Percentiles rank a stretch among this genome's conserved stretches.
Evolutionary conservation across 2,888 invertebrate genomes (phyloP).

Genomic region (Tetragnatha montana): DNA sequence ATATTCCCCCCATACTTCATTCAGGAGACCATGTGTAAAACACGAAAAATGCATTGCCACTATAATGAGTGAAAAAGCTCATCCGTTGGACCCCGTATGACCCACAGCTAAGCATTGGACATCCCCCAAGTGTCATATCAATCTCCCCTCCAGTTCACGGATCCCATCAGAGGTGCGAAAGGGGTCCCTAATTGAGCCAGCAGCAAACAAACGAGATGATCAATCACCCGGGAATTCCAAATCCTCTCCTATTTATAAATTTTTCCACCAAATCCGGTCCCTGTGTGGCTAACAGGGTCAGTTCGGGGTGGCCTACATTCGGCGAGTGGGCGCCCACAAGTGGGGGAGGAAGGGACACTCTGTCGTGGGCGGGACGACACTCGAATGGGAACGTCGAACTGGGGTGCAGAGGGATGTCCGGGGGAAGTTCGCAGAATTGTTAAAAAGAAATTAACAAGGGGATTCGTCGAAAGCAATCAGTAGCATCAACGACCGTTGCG

Average conservation of each 20-base stretch:
- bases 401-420: not conserved
- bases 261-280: slow-evolving; percentile 34
- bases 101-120: no score
- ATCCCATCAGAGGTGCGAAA: not conserved
- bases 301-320: slow-evolving; percentile 39
- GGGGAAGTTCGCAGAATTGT: no score
- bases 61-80: no score
- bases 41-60: no score
- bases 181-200: not conserved
- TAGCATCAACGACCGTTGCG: no score
- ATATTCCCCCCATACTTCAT: no score
- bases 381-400: not conserved
- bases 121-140: no score
- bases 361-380: not conserved
- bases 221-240: not conserved
- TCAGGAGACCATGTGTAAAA: no score
- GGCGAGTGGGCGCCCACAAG: not conserved
- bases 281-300: slow-evolving; percentile 40
- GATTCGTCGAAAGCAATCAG: no score
- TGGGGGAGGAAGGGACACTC: not conserved
- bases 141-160: not conserved
- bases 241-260: slow-evolving; percentile 24
- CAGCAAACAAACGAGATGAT: not conserved
- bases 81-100: no score
- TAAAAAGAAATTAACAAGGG: no score